Evolutionary conservation across 2,888 invertebrate genomes (phyloP).

Genomic region (Himalopsyche kuldschensis): DNA sequence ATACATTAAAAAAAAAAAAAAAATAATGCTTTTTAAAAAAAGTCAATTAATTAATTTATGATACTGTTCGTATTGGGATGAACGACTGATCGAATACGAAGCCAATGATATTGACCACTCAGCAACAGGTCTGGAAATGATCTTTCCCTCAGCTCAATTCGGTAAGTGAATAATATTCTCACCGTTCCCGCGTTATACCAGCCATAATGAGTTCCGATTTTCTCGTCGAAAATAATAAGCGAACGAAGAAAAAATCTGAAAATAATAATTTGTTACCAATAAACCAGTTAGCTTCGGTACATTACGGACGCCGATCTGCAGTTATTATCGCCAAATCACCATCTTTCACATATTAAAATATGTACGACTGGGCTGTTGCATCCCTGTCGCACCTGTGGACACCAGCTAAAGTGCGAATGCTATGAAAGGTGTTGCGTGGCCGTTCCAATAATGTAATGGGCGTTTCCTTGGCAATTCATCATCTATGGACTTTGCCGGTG

Average conservation of each 20-base stretch:
- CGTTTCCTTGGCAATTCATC: slow-evolving; percentile 29
- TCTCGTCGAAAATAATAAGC: slow-evolving; percentile 5
- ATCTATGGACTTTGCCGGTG: slow-evolving; percentile 1
- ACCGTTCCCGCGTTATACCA: neutral
- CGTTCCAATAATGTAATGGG: slow-evolving; percentile 36
- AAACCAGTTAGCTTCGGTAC: slow-evolving; percentile 36
- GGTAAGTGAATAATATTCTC: neutral
- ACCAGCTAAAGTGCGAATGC: neutral
- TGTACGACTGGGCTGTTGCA: neutral
- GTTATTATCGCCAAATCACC: slow-evolving; percentile 34
- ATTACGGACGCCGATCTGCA: slow-evolving; percentile 22
- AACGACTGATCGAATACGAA: too few relatives aligned
- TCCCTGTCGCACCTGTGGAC: neutral
- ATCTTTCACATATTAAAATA: slow-evolving; percentile 26
- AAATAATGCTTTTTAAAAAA: too few relatives aligned
- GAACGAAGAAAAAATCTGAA: slow-evolving; percentile 2
- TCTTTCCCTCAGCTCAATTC: neutral
- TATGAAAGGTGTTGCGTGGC: slow-evolving; percentile 12
- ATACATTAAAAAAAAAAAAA: too few relatives aligned
- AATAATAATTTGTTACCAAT: slow-evolving; percentile 28
- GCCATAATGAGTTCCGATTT: slow-evolving; percentile 7
- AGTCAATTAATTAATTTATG: too few relatives aligned
- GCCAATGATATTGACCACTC: too few relatives aligned
- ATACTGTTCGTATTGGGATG: too few relatives aligned
- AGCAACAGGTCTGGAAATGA: neutral